Evolutionary conservation across 2,113 vertebrate species (phyloP), one percentile per base, ranked within the genome.

Genomic region (Limnothrissa miodon): DNA sequence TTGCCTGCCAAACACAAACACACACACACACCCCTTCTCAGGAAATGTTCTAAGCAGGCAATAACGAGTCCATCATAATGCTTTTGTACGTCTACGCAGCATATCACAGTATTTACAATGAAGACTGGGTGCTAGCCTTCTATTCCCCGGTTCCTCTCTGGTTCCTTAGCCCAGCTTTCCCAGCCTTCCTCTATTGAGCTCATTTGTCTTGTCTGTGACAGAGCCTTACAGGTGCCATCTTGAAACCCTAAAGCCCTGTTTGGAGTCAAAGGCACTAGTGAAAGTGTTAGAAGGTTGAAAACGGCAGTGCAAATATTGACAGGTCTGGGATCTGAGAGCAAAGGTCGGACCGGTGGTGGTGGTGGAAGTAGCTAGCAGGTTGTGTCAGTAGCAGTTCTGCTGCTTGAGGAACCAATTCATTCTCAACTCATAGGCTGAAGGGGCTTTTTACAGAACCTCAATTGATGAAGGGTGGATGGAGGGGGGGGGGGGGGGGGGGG

Each of bases 251-350:
- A 56, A 56, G 51, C 21, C 19, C 19, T 0, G 21, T 21, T 56
- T 21, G 29, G 25, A 29, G n/a, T 62, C 59, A 62, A 29, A 10
- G 59, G 59, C 25, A 83, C 80, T 4, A 11, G 59, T 36, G 59
- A 36, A 42, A 39, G n/a, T 11, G 23, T 39, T 56, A 51, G 48
- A 39, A 80, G 51, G 83, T 33, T 59, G 42, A 42, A 36, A 80
- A 84, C 74, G 56, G 66, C 8, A 10, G 42, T 17, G 78, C 80
- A 84, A 81, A 84, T 84, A 81, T 81, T 81, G 62, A 84, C 83
- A 78, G 19, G 46, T 51, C 53, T 39, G 33, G 62, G 45, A 33
- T 78, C 62, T 10, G 51, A 48, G 80, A 21, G 79, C 21, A 78
- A 81, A 85, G 25, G 62, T 29, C 10, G 15, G n/a, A 53, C 74